These are phyloP conservation scores for Dasyornis broadbenti DNA, from an alignment of 2,113 vertebrate species.

Conservation along the genomic window DNA sequence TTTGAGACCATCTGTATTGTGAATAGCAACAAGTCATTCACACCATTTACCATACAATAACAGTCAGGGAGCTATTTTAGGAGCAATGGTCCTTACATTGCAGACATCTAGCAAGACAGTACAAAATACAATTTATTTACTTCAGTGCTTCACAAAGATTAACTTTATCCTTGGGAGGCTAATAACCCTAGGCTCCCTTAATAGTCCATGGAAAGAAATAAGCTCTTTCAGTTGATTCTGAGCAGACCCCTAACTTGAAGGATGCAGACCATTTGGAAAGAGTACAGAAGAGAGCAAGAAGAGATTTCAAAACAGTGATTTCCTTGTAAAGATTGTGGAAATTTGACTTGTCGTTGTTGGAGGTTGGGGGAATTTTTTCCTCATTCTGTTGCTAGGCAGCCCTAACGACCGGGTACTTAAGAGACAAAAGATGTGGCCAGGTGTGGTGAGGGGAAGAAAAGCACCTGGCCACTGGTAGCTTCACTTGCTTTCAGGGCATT, in stretches of 20 bases:
- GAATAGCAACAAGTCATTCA: slow-evolving; percentile 50
- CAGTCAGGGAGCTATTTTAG: slow-evolving; percentile 47
- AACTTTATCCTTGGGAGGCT: slow-evolving; percentile 54
- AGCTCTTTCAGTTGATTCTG: background rate
- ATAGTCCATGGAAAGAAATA: slow-evolving; percentile 33
- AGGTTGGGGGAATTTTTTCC: no score
- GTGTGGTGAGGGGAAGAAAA: no score
- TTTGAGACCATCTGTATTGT: slow-evolving; percentile 33
- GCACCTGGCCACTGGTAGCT: no score
- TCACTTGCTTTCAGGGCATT: no score
- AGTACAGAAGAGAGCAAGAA: background rate
- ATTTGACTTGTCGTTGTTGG: background rate
- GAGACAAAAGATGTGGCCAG: no score
- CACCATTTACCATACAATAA: slow-evolving; percentile 44
- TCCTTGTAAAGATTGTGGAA: background rate
- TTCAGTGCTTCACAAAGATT: slow-evolving; percentile 51
- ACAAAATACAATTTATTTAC: slow-evolving; percentile 54
- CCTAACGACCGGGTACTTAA: no score
- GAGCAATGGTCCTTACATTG: slow-evolving; percentile 47
- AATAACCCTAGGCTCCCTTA: slow-evolving; percentile 40
- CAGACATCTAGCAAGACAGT: slow-evolving; percentile 31
- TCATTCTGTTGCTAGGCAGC: no score
- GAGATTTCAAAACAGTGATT: background rate
- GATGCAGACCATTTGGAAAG: background rate
- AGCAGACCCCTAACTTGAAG: background rate